These are phyloP conservation scores for Cydia strobilella DNA, from an alignment of 1,140 invertebrate species.

Conservation along the genomic window DNA sequence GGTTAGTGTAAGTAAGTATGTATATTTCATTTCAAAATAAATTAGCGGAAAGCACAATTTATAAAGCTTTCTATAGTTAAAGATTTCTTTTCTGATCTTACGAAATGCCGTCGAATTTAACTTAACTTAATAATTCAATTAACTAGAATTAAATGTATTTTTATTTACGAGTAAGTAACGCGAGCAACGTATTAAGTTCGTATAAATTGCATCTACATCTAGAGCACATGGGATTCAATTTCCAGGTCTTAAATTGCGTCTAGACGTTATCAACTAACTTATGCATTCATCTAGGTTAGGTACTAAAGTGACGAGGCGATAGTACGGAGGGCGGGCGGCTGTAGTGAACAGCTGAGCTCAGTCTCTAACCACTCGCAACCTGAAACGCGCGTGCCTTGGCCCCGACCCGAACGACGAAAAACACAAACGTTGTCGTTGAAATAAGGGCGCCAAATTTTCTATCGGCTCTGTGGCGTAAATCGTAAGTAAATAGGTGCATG, in stretches of 20 bases:
- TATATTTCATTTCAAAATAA: too few species aligned
- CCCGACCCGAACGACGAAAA: constrained; percentile 7
- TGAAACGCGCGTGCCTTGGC: constrained; percentile 24
- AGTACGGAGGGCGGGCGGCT: constrained; percentile 29
- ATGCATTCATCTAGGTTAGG: constrained; percentile 11
- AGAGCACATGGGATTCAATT: constrained; percentile 21
- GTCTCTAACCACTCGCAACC: not conserved
- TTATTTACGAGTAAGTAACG: too few species aligned
- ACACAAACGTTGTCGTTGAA: constrained; percentile 27
- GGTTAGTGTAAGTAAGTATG: too few species aligned
- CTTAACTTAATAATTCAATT: too few species aligned
- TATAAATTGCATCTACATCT: constrained; percentile 1
- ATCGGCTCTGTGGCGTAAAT: not conserved
- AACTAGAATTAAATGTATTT: too few species aligned
- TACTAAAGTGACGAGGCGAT: constrained; percentile 15
- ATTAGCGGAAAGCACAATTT: too few species aligned
- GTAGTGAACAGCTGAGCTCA: constrained; percentile 30
- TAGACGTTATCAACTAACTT: constrained; percentile 31
- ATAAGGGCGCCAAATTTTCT: constrained; percentile 24
- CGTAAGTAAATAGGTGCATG: constrained; percentile 13
- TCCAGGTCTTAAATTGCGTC: constrained; percentile 27
- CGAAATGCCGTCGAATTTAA: too few species aligned
- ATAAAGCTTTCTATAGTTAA: too few species aligned
- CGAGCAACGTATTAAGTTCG: not conserved
- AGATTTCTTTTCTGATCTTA: too few species aligned